Evolutionary conservation across 2,797 vertebrate species (phyloP), one percentile per base, ranked within the genome.

Genomic region (Enteromius radiatus): DNA sequence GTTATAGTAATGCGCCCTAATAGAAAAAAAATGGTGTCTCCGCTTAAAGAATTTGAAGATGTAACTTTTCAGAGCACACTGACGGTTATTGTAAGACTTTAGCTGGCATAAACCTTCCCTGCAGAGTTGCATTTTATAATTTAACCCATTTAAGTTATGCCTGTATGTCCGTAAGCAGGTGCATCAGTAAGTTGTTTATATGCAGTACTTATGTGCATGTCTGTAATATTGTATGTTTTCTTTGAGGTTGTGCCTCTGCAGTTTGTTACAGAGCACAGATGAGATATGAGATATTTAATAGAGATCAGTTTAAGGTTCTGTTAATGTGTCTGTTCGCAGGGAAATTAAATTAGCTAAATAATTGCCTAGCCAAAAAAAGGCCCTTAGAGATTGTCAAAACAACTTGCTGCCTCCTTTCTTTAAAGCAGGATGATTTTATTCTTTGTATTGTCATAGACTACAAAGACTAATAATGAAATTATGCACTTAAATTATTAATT

Each of bases 291-390:
- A 80, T 79, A 68, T 75, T 84, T 75, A 75, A 75, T 74, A 78
- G 52, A 73, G 74, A 84, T 80, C 64, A 75, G 49, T 84, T 84
- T 68, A 83, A 78, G 52, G 67, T 78, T 86, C 76, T 71, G 82
- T 84, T 79, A 41, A 83, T 64, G 41, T 71, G 61, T 56, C 63
- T 78, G 67, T 83, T 86, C 78, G 31, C 15, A 11, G 49, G 49
- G 70, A 82, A 73, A 68, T 88, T 85, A 70, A 83, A 83, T 84
- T 85, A 83, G 52, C 63, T 56, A 83, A 86, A 85, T 68, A 87
- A 84, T 84, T 84, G 64, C 65, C 82, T 77, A 45, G 63, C 76
- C 47, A 76, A 65, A 75, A 82, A 47, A 85, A 77, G 73, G 54
- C 47, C 33, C 52, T 65, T 76, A 73, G 73, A 83, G 76, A 75